Percentiles rank a stretch among this genome's conserved stretches.
These are phyloP conservation scores for Sphinx pinastri DNA, from an alignment of 2,888 invertebrate species.

Conservation along the genomic window DNA sequence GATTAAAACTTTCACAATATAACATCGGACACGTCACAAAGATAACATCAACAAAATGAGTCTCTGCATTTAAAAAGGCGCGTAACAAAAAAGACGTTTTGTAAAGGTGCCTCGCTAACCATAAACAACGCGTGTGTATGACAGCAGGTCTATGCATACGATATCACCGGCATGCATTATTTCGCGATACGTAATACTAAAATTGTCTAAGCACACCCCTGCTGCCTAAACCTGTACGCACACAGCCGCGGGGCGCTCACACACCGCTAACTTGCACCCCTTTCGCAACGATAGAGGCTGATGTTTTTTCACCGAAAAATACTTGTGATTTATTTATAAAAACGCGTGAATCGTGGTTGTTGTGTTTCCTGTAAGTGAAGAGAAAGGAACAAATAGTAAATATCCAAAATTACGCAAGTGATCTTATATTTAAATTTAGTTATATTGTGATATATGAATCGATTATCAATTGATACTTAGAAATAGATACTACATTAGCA, in stretches of 20 bases:
- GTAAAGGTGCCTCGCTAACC: constrained; percentile 41
- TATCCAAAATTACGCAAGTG: too few species aligned
- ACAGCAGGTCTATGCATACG: constrained; percentile 60
- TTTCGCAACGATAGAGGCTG: constrained; percentile 60
- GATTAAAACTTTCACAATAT: constrained; percentile 23
- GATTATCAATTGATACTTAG: too few species aligned
- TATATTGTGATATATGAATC: too few species aligned
- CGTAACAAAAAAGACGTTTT: constrained; percentile 48
- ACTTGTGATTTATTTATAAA: too few species aligned
- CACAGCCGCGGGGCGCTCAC: constrained; percentile 46
- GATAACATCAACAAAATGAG: constrained; percentile 36
- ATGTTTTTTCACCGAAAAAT: constrained; percentile 33
- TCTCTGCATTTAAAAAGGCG: constrained; percentile 44
- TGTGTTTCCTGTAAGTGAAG: too few species aligned
- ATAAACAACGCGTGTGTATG: constrained; percentile 53
- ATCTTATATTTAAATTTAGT: too few species aligned
- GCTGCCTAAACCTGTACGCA: constrained; percentile 63
- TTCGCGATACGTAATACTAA: constrained; percentile 75
- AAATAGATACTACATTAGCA: too few species aligned
- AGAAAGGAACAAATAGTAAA: too few species aligned
- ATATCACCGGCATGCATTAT: constrained; percentile 68
- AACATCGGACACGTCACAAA: constrained; percentile 20
- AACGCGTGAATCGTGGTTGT: too few species aligned
- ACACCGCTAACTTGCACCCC: constrained; percentile 57
- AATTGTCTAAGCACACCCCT: constrained; percentile 80